phyloP scores from a whole-genome alignment of 2,797 vertebrate genomes.

The Pseudopleuronectes americanus region DNA sequence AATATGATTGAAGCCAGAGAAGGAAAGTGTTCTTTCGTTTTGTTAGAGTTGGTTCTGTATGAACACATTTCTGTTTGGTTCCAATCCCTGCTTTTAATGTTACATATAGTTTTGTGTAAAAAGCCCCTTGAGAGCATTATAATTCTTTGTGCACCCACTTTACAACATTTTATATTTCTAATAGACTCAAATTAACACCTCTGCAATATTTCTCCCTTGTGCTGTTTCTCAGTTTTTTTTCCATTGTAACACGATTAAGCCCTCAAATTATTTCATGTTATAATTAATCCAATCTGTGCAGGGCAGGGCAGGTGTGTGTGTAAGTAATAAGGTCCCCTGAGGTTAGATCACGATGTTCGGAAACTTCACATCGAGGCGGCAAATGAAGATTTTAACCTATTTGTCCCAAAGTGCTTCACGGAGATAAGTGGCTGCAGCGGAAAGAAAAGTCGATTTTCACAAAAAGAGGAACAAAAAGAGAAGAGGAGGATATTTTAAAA shows the following conservation, averaged over 20 bases:
- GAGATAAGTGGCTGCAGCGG: not conserved
- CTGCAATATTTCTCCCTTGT: not conserved
- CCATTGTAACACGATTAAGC: not conserved
- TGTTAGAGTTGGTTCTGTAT: no score
- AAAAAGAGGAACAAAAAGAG: conserved; percentile 3
- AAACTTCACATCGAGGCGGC: conserved; percentile 9
- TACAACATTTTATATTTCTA: not conserved
- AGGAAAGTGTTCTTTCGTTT: not conserved
- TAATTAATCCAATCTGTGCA: conserved; percentile 13
- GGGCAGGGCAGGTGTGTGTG: not conserved
- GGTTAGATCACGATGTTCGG: conserved; percentile 1
- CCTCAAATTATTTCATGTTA: conserved; percentile 12
- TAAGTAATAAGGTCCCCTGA: conserved; percentile 35
- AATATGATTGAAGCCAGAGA: not conserved
- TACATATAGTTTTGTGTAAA: not conserved
- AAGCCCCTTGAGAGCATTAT: no score
- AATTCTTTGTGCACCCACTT: no score
- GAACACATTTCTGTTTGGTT: no score
- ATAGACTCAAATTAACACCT: not conserved
- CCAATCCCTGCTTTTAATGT: no score
- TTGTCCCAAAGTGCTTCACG: conserved; percentile 13
- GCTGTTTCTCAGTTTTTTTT: not conserved
- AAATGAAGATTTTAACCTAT: conserved; percentile 1
- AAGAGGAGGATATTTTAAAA: conserved; percentile 12
- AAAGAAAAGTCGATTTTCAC: not conserved